phyloP scores from a whole-genome alignment of 2,888 invertebrate genomes.

The Plebejus melissa region DNA sequence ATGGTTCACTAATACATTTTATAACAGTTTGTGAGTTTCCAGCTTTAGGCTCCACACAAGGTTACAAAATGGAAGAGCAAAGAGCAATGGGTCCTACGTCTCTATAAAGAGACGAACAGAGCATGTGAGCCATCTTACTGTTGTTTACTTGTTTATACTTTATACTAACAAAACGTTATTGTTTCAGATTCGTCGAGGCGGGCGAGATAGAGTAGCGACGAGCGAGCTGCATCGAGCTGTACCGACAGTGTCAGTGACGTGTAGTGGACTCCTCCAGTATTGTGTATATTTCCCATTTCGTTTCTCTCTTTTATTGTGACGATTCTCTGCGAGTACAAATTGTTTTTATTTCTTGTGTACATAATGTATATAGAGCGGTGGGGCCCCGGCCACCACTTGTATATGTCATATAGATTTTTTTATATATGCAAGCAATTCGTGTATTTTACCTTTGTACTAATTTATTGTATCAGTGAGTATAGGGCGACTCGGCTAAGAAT shows the following conservation, averaged over 20 bases:
- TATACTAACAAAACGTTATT: not conserved
- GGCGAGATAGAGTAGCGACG: constrained; percentile 20
- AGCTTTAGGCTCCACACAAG: too few relatives aligned
- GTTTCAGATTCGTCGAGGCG: constrained; percentile 9
- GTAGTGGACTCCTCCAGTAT: not conserved
- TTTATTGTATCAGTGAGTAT: constrained; percentile 59
- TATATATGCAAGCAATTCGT: constrained; percentile 72
- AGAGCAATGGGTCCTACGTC: too few relatives aligned
- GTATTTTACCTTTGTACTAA: constrained; percentile 70
- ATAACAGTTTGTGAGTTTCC: too few relatives aligned
- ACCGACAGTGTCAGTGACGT: not conserved
- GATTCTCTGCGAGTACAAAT: constrained; percentile 79
- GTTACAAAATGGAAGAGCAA: too few relatives aligned
- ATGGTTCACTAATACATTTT: too few relatives aligned
- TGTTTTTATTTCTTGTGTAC: constrained; percentile 78
- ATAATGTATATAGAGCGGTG: constrained; percentile 76
- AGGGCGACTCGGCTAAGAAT: constrained; percentile 60
- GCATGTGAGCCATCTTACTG: too few relatives aligned
- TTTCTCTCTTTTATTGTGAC: constrained; percentile 64
- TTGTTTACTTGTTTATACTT: not conserved
- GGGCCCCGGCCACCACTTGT: constrained; percentile 59
- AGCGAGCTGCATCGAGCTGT: not conserved
- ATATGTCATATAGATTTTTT: constrained; percentile 59
- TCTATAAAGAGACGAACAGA: too few relatives aligned
- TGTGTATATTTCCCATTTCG: constrained; percentile 67